Percentiles rank a stretch among this genome's conserved stretches.
phyloP scores from a whole-genome alignment of 2,888 invertebrate species.

The Monoplex corrugatus region DNA sequence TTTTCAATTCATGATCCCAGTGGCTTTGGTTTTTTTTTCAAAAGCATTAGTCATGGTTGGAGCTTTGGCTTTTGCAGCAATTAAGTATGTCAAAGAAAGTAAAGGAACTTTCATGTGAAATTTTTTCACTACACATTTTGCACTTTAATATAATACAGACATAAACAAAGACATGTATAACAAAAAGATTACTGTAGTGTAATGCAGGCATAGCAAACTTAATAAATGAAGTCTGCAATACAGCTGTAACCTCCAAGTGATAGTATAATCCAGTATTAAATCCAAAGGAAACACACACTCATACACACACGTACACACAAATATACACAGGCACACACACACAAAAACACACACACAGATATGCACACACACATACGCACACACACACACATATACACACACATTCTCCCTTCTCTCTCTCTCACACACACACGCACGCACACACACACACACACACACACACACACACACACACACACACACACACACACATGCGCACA shows the following conservation, averaged over 20 bases:
- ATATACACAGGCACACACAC: background rate
- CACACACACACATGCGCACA: background rate
- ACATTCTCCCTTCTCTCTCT: no score
- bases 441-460: background rate
- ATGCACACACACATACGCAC: background rate
- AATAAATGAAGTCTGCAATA: background rate
- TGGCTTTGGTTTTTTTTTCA: no score
- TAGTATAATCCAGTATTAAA: background rate
- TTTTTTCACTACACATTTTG: no score
- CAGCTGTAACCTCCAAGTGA: background rate
- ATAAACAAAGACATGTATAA: no score
- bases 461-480: slow-evolving; percentile 35
- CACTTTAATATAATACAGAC: no score
- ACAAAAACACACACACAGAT: background rate
- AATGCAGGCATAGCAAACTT: no score
- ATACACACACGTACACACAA: background rate
- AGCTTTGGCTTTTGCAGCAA: no score
- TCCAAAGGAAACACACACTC: background rate
- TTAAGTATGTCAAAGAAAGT: no score
- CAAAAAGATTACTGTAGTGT: no score
- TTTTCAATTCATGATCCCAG: no score
- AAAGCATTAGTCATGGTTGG: no score
- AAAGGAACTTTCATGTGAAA: no score
- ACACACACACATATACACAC: background rate
- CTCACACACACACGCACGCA: background rate